Evolutionary conservation across 2,888 invertebrate species (phyloP), one percentile per base, ranked within the genome.

Genomic region (Orthonevra nobilis): DNA sequence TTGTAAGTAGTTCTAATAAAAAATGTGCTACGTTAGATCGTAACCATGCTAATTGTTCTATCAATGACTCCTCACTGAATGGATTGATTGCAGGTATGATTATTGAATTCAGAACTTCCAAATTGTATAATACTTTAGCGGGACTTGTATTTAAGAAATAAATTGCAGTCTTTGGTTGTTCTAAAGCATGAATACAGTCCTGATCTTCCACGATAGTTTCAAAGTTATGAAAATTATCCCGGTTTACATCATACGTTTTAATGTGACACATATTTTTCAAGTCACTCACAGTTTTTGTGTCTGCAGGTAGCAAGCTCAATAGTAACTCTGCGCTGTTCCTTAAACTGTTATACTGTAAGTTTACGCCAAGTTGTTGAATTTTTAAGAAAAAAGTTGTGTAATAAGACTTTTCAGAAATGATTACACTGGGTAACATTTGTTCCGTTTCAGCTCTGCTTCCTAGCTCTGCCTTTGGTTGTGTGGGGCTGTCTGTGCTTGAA

Each of bases 401-500:
- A 86, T 93, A 92, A 36, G 93, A 91, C 83, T 94, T 93, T 89
- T 94, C 92, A 0, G 97, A 93, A 91, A 98, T 96, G 50, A 96
- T 95, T 84, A 97, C 97, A 68, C 98, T 97, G 7, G 98, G 98
- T 82, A 98, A 89, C 82, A 94, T 93, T 85, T 93, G 94, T 89
- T 98, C 98, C 0, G 95, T 95, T 85, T 97, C 96, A 12, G 92
- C 89, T 84, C 94, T n/a, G n/a, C n/a, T 94, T 42, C 94, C 93
- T 77, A 94, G 93, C 86, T 95, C 95, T 2, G 87, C 86, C 83
- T 94, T 95, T 0, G 94, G 93, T 86, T 95, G 92, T 81, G 96
- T 96, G 1, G 97, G 97, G 0, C 97, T 97, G 1, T 96, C 96
- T 1, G 96, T 95, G 64, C 97, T 97, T 83, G 97, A 97, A 87